Evolutionary conservation across 2,797 vertebrate species (phyloP), one percentile per base, ranked within the genome.

Genomic region (Orestias chungarensis): DNA sequence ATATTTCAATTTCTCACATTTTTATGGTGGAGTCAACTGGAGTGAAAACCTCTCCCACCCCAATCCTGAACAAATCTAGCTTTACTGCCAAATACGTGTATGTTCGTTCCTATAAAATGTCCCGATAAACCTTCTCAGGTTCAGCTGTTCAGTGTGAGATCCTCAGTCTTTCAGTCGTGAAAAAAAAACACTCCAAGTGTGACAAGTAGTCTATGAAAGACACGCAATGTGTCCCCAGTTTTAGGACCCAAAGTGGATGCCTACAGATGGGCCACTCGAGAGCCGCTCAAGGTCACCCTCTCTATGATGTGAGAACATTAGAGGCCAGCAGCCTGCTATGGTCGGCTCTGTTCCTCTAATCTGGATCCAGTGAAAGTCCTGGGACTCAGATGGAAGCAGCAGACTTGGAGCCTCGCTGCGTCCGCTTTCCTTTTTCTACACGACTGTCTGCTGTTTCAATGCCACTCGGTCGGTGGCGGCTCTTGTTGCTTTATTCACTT

Each of bases 241-340:
- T 66, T 25, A 84, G 54, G 49, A 66, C 70, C 64, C 64, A 44
- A 74, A 73, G 70, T 82, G 23, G 70, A 70, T 10, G 1, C 27
- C 59, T 78, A 65, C 73, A 70, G 71, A 43, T 29, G 64, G 74
- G 76, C 68, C 46, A n/a, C 59, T 72, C 82, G 71, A 15, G 82
- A 80, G 68, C 77, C 61, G 77, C 78, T 74, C 54, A 1, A 66
- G 70, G 59, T 78, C 86, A 85, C 79, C 72, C 23, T 82, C 20
- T 47, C 67, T 75, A 82, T 80, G 78, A 89, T 81, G 83, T 86
- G 87, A 87, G 83, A 88, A 89, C 87, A 86, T 89, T 75, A 72
- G 78, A 80, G 85, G 64, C 78, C 70, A 75, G 81, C 83, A 55
- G 49, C 83, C 82, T 42, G 79, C 80, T 85, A 89, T 47, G 87